phyloP scores from a whole-genome alignment of 1,140 invertebrate species.

The Drosophila kurseongensis region DNA sequence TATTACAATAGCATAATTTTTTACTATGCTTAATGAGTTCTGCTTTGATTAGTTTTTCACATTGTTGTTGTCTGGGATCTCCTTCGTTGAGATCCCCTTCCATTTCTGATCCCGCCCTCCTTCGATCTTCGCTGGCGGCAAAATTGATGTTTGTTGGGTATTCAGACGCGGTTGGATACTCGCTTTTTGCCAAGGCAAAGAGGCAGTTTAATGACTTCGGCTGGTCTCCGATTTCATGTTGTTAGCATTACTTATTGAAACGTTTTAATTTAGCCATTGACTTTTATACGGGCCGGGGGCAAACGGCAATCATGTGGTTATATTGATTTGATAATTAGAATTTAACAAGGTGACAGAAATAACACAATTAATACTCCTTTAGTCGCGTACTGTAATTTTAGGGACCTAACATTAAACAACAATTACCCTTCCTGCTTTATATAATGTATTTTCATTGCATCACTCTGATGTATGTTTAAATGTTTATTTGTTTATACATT shows the following conservation, averaged over 20 bases:
- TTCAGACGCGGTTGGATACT: conserved; percentile 31
- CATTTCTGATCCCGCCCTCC: conserved; percentile 3
- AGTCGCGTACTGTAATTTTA: too few species aligned
- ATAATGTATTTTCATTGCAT: too few species aligned
- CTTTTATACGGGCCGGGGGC: conserved; percentile 34
- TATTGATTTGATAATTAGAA: conserved; percentile 14
- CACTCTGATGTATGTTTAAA: too few species aligned
- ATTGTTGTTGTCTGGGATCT: conserved; percentile 50
- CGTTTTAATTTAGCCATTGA: conserved; percentile 66
- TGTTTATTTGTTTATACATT: too few species aligned
- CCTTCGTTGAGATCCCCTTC: conserved; percentile 5
- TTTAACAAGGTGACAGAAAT: conserved; percentile 6
- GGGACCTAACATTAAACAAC: too few species aligned
- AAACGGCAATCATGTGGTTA: conserved; percentile 11
- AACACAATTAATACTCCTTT: too few species aligned
- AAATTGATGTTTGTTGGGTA: conserved; percentile 73
- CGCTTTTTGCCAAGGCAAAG: conserved; percentile 1
- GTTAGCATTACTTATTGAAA: conserved; percentile 76
- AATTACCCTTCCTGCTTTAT: too few species aligned
- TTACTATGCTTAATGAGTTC: conserved; percentile 83
- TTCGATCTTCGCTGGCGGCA: conserved; percentile 37
- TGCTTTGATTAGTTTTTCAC: conserved; percentile 80
- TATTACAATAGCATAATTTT: conserved; percentile 83
- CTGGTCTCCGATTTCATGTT: conserved; percentile 35
- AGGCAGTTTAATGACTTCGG: conserved; percentile 17